A percentile compares a stretch with the other conserved stretches of the same genome.
Evolutionary conservation across 1,140 invertebrate genomes (phyloP).

Genomic region (Pseudomyrmex dendroicus): DNA sequence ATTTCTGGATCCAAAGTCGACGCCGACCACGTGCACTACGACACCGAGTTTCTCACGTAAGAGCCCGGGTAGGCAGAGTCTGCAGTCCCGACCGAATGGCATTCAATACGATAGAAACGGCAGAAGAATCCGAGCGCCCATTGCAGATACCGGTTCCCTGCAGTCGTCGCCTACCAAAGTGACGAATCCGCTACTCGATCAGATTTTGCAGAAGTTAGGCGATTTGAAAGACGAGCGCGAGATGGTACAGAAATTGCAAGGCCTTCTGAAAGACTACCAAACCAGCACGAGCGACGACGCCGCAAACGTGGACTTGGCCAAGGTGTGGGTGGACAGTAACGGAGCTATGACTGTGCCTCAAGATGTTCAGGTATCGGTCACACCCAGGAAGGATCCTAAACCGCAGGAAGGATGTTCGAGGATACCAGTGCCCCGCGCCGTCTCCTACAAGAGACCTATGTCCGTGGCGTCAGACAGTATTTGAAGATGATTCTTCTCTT

Average conservation of each 20-base stretch:
- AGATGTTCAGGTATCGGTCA: conserved; percentile 78
- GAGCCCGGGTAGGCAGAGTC: conserved; percentile 87
- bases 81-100: conserved; percentile 85
- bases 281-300: conserved; percentile 81
- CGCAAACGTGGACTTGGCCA: conserved; percentile 89
- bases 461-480: conserved; percentile 81
- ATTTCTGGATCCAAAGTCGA: conserved; percentile 85
- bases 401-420: conserved; percentile 81
- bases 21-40: conserved; percentile 75
- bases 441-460: conserved; percentile 82
- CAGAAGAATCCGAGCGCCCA: conserved; percentile 81
- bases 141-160: conserved; percentile 82
- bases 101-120: conserved; percentile 86
- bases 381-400: conserved; percentile 84
- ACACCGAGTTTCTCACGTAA: conserved; percentile 87
- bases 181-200: conserved; percentile 88
- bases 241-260: conserved; percentile 90
- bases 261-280: conserved; percentile 88
- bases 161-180: conserved; percentile 88
- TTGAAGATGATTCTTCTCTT: conserved; percentile 66
- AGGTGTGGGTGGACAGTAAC: conserved; percentile 91
- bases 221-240: conserved; percentile 89
- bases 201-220: conserved; percentile 89
- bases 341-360: conserved; percentile 85
- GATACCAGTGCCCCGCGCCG: conserved; percentile 81